A percentile compares a stretch with the other conserved stretches of the same genome.
These are phyloP conservation scores for Ernsta delagoae DNA, from an alignment of 2,888 invertebrate species.

Conservation along the genomic window DNA sequence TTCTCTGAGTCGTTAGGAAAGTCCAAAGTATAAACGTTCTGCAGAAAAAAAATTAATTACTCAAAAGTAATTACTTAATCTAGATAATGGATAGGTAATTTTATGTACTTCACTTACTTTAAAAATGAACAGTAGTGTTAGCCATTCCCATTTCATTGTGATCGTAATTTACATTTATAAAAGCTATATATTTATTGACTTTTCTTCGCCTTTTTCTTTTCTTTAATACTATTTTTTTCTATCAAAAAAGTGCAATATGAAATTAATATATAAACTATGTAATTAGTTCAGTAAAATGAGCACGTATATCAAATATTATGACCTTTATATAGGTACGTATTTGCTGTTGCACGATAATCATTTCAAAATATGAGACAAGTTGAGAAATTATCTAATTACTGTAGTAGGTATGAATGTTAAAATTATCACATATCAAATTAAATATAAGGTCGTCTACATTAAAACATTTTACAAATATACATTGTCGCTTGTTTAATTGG, in stretches of 20 bases:
- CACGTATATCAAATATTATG: constrained; percentile 2
- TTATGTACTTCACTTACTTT: constrained; percentile 8
- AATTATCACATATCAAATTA: background rate
- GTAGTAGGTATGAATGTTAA: background rate
- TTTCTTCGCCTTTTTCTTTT: background rate
- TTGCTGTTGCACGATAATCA: constrained; percentile 8
- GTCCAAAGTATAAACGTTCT: constrained; percentile 22
- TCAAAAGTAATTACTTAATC: no score
- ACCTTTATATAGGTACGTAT: constrained; percentile 24
- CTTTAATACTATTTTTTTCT: no score
- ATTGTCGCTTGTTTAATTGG: no score
- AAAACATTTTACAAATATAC: no score
- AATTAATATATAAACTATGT: background rate
- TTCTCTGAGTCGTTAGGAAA: background rate
- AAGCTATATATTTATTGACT: background rate
- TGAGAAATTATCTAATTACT: background rate
- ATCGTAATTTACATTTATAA: constrained; percentile 22
- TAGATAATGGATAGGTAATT: background rate
- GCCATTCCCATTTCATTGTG: constrained; percentile 21
- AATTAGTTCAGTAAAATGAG: constrained; percentile 14
- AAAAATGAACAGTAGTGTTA: background rate
- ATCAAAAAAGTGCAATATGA: background rate
- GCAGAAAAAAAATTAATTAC: constrained; percentile 3
- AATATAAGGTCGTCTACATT: no score
- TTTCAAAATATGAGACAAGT: constrained; percentile 27